These are phyloP conservation scores for Diadema setosum DNA, from an alignment of 35 echinoderm and acorn worm genomes.

Conservation along the genomic window DNA sequence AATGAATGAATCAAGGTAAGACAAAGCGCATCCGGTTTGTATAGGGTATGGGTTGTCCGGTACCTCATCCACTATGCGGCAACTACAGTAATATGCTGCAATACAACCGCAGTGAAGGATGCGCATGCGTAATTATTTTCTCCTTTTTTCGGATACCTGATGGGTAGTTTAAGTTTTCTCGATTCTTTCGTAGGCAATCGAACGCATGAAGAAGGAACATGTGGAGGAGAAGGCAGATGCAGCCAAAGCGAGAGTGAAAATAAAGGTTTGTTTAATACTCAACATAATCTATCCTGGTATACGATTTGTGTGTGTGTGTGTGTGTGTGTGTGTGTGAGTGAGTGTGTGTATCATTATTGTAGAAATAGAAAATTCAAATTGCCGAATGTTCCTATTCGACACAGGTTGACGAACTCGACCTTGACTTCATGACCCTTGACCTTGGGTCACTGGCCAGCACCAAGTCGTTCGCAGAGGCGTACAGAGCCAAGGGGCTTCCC, in stretches of 20 bases:
- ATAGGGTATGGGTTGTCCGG: too few species aligned
- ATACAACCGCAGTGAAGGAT: too few species aligned
- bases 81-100: too few species aligned
- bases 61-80: too few species aligned
- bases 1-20: too few species aligned
- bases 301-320: background rate
- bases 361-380: background rate
- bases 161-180: too few species aligned
- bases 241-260: background rate
- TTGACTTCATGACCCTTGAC: constrained; percentile 37
- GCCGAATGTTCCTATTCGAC: too few species aligned
- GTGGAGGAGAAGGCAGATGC: background rate
- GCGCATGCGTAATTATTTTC: too few species aligned
- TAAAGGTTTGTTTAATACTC: background rate
- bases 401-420: background rate
- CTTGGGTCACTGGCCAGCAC: background rate
- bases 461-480: constrained; percentile 26
- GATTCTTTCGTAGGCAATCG: background rate
- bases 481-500: background rate
- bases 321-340: background rate
- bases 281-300: background rate
- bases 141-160: too few species aligned
- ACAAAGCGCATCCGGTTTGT: too few species aligned
- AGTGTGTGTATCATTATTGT: background rate
- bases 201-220: background rate